Base-by-base conservation (phyloP, 2,113 vertebrate genomes). In the Trichomycterus rosablanca region DNA sequence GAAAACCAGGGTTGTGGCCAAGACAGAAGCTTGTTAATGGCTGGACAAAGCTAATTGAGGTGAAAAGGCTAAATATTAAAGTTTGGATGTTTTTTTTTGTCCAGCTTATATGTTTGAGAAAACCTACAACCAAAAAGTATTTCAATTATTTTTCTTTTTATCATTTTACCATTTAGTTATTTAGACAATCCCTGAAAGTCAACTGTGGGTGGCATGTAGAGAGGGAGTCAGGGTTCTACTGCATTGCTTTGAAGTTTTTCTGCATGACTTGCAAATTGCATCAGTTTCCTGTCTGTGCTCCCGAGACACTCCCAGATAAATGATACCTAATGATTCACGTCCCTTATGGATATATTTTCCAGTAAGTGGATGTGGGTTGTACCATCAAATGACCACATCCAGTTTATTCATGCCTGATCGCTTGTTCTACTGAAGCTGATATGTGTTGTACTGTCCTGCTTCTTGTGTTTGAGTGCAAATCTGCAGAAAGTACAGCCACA, bases 401-500 rank as follows among this genome's bases (percentile, higher is more conserved):
- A 20, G 3, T 30, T 30, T 24, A 42, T 6, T 5, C 7, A 49
- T 32, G 26, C 3, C 23, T 30, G 26, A 7, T 30, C 3, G 1
- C 12, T n/a, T n/a, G n/a, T n/a, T n/a, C n/a, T 58, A 28, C 2
- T 53, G 3, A 18, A 24, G 11, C 32, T 37, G 7, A 23, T n/a
- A n/a, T n/a, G n/a, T n/a, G n/a, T 30, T 53, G 12, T 55, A n/a
- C 8, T 55, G n/a, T 28, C 14, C 12, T 26, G 20, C 5, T 16
- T n/a, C 15, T 4, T 11, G 23, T 20, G 24, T 22, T 22, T 48
- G 35, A 49, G 30, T 48, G 19, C 60, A 42, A 59, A 73, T 30
- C 53, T 67, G 63, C 42, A 26, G 70, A 52, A 68, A 50, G 30
- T 52, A 15, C 15, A n/a, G 56, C 18, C 20, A 9, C 42, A 48